Conservation (phyloP, 2,113 vertebrate genomes). For the Plecturocebus donacophilus region DNA sequence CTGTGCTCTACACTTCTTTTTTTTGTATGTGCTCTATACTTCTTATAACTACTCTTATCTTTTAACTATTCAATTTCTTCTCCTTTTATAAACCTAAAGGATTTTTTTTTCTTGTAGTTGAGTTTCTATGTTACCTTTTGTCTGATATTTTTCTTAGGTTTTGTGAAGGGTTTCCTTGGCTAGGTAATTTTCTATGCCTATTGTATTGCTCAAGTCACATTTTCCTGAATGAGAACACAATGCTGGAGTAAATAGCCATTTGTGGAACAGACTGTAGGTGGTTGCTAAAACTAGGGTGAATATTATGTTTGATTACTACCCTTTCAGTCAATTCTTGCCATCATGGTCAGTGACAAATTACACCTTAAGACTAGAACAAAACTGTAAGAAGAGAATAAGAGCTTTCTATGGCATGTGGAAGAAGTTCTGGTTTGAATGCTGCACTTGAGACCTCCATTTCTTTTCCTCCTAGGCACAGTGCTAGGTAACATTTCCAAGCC, state of each 20-base stretch:
- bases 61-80: constrained; percentile 38
- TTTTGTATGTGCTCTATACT: background rate
- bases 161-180: background rate
- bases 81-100: constrained; percentile 19
- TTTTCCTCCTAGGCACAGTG: background rate
- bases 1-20: background rate
- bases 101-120: background rate
- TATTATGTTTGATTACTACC: constrained; percentile 62
- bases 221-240: constrained; percentile 35
- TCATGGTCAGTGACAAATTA: constrained; percentile 53
- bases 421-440: constrained; percentile 13
- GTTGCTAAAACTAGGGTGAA: constrained; percentile 57
- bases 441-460: background rate
- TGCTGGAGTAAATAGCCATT: constrained; percentile 43
- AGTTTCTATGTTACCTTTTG: constrained; percentile 23
- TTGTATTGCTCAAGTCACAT: constrained; percentile 32
- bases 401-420: background rate
- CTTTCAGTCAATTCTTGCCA: constrained; percentile 11
- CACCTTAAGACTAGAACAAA: background rate
- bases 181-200: background rate
- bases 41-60: background rate
- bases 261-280: constrained; percentile 34
- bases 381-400: constrained; percentile 13
- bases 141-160: background rate
- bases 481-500: constrained; percentile 5